Conservation (phyloP, 2,797 vertebrate genomes). For the Anniella stebbinsi region DNA sequence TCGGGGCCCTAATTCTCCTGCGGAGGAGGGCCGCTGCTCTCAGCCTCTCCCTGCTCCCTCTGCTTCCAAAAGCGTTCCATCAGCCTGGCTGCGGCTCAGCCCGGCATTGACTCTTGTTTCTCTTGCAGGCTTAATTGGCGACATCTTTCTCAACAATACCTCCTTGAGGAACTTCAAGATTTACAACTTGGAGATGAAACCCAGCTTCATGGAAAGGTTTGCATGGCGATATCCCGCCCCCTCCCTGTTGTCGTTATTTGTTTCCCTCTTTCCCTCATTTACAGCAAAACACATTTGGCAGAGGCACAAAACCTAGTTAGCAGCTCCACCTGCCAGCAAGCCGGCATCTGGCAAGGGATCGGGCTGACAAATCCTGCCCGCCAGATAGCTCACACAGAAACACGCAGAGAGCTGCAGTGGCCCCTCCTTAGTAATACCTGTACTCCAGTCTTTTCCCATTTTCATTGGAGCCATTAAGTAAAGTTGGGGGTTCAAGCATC, state of each 20-base stretch:
- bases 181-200: constrained; percentile 95
- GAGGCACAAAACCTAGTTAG: constrained; percentile 32
- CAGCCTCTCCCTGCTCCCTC: constrained; percentile 45
- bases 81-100: constrained; percentile 51
- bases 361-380: background rate
- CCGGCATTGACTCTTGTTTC: constrained; percentile 53
- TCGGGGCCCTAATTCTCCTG: constrained; percentile 51
- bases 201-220: constrained; percentile 90
- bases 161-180: constrained; percentile 91
- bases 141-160: constrained; percentile 88
- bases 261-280: background rate
- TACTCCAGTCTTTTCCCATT: background rate
- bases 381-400: background rate
- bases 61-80: constrained; percentile 45
- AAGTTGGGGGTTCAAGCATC: background rate
- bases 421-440: background rate
- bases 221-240: constrained; percentile 29
- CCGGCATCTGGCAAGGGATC: constrained; percentile 11
- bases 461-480: background rate
- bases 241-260: background rate
- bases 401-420: background rate
- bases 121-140: constrained; percentile 90
- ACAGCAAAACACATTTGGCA: constrained; percentile 37
- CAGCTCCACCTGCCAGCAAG: constrained; percentile 18
- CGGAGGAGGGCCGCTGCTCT: constrained; percentile 51